Percentiles rank a stretch among this genome's conserved stretches.
phyloP scores from a whole-genome alignment of 1,140 invertebrate genomes.

The Andricus grossulariae region DNA sequence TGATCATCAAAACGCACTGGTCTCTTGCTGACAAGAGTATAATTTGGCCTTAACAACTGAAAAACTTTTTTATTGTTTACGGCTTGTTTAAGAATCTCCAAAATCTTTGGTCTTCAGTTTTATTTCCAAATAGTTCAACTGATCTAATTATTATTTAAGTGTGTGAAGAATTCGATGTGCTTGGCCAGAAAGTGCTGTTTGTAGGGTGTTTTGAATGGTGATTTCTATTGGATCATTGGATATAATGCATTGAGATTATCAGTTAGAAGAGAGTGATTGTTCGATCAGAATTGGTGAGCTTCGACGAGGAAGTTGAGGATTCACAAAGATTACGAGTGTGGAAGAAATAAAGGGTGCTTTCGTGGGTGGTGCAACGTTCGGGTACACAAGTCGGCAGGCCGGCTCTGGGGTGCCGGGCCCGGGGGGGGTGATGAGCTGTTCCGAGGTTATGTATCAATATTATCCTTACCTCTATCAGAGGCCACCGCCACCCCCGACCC shows the following conservation, averaged over 20 bases:
- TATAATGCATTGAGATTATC: slow-evolving; percentile 43
- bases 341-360: slow-evolving; percentile 65
- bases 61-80: too few relatives aligned
- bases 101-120: too few relatives aligned
- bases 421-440: slow-evolving; percentile 78
- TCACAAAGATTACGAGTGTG: slow-evolving; percentile 57
- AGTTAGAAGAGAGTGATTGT: slow-evolving; percentile 34
- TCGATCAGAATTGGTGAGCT: slow-evolving; percentile 39
- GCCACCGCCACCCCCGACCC: slow-evolving; percentile 73
- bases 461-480: slow-evolving; percentile 79
- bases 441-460: slow-evolving; percentile 81
- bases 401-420: slow-evolving; percentile 74
- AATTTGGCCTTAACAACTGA: too few relatives aligned
- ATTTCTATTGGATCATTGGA: not conserved
- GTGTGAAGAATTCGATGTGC: slow-evolving; percentile 20
- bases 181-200: not conserved
- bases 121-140: too few relatives aligned
- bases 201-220: slow-evolving; percentile 1
- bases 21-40: too few relatives aligned
- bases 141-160: not conserved
- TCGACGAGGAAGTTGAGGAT: slow-evolving; percentile 24
- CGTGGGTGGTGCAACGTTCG: slow-evolving; percentile 71
- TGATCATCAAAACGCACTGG: too few relatives aligned
- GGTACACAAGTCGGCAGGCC: slow-evolving; percentile 73
- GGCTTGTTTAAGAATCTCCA: too few relatives aligned